Percentiles rank a stretch among this genome's conserved stretches.
These are phyloP conservation scores for Emydoidea blandingii DNA, from an alignment of 2,797 vertebrate species.

Conservation along the genomic window DNA sequence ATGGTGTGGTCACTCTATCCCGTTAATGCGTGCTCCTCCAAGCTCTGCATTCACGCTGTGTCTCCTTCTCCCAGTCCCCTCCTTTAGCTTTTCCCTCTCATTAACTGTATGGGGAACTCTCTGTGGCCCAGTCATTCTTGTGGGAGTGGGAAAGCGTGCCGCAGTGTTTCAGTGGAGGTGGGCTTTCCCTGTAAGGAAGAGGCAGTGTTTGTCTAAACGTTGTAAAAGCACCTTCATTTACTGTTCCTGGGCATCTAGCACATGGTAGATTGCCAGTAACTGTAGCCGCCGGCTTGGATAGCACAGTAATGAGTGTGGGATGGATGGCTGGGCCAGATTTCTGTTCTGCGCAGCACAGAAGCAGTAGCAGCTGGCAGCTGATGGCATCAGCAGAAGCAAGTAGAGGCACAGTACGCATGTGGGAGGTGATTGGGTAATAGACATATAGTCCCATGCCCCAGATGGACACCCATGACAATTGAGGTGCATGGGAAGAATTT, in stretches of 20 bases:
- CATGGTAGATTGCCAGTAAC: background rate
- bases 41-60: background rate
- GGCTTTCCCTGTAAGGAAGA: background rate
- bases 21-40: background rate
- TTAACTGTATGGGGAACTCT: background rate
- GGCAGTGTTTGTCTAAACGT: accelerated
- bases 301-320: background rate
- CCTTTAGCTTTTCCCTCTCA: background rate
- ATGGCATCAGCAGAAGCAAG: background rate
- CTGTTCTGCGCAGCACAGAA: background rate
- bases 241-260: background rate
- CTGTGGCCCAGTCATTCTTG: background rate
- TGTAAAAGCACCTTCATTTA: background rate
- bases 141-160: background rate
- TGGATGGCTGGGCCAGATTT: background rate
- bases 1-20: accelerated
- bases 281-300: background rate
- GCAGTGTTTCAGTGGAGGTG: background rate
- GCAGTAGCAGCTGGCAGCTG: background rate
- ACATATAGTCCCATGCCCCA: background rate
- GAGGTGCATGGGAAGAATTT: background rate
- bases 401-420: background rate
- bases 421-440: background rate
- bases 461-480: background rate
- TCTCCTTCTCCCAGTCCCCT: accelerated